Base-by-base conservation (phyloP, 2,888 invertebrate species). In the Azorinus chamasolen region DNA sequence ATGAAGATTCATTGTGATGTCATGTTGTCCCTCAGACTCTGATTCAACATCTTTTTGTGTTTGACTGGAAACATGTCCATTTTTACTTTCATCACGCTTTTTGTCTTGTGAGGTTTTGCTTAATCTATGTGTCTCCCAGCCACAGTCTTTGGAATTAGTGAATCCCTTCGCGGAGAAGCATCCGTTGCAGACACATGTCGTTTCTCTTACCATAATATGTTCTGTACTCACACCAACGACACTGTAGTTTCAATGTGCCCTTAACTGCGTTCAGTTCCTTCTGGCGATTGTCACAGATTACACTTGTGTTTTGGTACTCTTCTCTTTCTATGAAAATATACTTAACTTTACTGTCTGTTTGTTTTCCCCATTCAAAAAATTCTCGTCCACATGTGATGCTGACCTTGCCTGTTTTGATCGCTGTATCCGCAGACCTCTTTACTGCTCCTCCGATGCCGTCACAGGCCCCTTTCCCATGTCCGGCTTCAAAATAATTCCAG, bases 381-480 rank as follows among this genome's bases (percentile, higher is more conserved):
- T 66, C 66, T 48, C 37, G 57, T 10, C 66, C 57, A 32, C 39
- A 22, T 18, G 48, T 46, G 20, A 66, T 66, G 48, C 57, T 66
- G 14, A 25, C 66, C 32, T 66, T 66, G 32, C 66, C 57, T 5
- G 57, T 37, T 39, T 48, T 39, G 8, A 55, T 18, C 5, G 64
- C 64, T n/a, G 54, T 64, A 20, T 64, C 64, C 2, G 64, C 64
- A 16, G 63, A 55, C 27, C 70, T 54, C 41, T 62, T 70, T 6
- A 63, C 63, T 1, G 18, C 63, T 5, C 70, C 70, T n/a, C 63
- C 63, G 5, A 63, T 57, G 2, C 70, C 70, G 20, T 70, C 70
- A 41, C 63, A 70, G 1, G 70, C 63, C 0, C 70, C 55, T n/a
- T 70, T 70, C 10, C 63, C 70, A 41, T 70, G 70, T 2, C 70